Evolutionary conservation across 2,113 vertebrate species (phyloP).

Genomic region (Anseranas semipalmata): DNA sequence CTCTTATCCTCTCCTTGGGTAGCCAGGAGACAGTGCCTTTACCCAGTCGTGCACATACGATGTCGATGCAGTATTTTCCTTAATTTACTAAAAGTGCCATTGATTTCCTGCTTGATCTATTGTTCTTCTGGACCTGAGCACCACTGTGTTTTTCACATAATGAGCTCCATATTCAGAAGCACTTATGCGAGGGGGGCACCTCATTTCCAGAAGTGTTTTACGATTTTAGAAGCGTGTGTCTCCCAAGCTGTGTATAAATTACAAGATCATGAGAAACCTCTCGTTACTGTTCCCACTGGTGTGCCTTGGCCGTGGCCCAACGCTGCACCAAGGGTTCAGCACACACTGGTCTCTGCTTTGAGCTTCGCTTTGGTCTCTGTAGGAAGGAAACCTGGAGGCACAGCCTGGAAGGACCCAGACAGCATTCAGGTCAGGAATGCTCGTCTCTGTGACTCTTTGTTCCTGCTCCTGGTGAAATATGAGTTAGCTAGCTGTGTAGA

Average conservation of each 20-base stretch:
- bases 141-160: not conserved
- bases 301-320: not conserved
- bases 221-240: not conserved
- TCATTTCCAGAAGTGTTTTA: not conserved
- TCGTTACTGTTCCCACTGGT: not conserved
- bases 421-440: fast-evolving
- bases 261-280: not conserved
- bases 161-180: not conserved
- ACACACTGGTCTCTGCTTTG: not conserved
- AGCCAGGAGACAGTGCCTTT: not conserved
- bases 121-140: not conserved
- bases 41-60: not conserved
- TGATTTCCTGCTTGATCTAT: not conserved
- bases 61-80: not conserved
- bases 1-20: not conserved
- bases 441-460: not conserved
- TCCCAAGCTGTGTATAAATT: not conserved
- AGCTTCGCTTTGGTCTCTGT: fast-evolving
- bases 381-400: not conserved
- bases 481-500: not conserved
- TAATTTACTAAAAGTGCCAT: not conserved
- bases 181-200: not conserved
- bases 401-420: not conserved
- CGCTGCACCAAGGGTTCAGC: not conserved
- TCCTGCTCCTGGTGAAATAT: not conserved